Conservation (phyloP, 35 echinoderm and acorn worm genomes). For the Ptychodera flava region DNA sequence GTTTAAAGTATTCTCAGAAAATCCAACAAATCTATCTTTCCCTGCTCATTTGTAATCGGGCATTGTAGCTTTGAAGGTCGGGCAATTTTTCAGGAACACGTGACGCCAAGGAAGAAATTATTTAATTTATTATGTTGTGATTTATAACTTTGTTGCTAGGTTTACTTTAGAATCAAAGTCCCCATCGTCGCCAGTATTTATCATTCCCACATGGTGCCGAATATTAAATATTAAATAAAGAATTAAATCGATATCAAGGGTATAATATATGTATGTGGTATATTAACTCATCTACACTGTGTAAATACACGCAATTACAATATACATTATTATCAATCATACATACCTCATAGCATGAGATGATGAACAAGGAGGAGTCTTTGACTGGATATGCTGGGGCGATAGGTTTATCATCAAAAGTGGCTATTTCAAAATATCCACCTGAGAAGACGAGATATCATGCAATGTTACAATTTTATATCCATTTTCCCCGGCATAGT, state of each 20-base stretch:
- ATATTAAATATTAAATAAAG: background rate
- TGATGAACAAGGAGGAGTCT: background rate
- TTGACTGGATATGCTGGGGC: background rate
- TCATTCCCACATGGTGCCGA: background rate
- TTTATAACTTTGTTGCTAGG: background rate
- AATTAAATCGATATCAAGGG: background rate
- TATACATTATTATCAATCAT: background rate
- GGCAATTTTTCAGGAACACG: too few relatives aligned
- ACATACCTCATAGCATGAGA: background rate
- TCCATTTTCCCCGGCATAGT: too few relatives aligned
- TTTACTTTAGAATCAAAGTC: background rate
- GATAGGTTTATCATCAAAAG: background rate
- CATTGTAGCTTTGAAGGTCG: too few relatives aligned
- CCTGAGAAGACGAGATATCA: background rate
- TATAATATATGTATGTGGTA: too few relatives aligned
- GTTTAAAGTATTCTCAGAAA: too few relatives aligned
- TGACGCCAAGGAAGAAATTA: too few relatives aligned
- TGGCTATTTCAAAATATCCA: background rate
- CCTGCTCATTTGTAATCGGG: too few relatives aligned
- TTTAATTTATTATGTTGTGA: too few relatives aligned
- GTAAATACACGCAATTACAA: background rate
- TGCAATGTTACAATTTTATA: too few relatives aligned
- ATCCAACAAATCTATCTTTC: too few relatives aligned
- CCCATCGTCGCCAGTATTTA: background rate
- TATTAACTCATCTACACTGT: too few relatives aligned